Conservation (phyloP, 2,888 invertebrate genomes). For the Keiferia lycopersicella region DNA sequence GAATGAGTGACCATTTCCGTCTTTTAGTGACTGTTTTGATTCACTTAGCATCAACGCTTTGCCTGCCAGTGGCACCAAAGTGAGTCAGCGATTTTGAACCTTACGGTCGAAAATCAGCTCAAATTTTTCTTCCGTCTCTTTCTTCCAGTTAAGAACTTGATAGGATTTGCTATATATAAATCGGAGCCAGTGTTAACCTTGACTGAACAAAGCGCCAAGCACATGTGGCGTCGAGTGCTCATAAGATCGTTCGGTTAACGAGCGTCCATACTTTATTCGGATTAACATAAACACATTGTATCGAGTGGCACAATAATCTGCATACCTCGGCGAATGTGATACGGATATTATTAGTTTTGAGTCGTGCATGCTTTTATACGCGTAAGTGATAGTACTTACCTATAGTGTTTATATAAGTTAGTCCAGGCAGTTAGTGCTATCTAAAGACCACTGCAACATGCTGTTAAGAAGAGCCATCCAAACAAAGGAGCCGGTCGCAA, state of each 20-base stretch:
- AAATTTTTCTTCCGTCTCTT: too few species aligned
- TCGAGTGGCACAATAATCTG: constrained; percentile 9
- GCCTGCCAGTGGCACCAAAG: too few species aligned
- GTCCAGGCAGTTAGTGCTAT: neutral
- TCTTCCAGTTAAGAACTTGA: too few species aligned
- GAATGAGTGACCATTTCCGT: too few species aligned
- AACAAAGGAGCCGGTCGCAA: constrained; percentile 32
- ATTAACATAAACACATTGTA: constrained; percentile 31
- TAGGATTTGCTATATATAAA: too few species aligned
- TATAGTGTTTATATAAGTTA: neutral
- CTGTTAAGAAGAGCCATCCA: neutral
- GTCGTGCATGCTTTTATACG: neutral
- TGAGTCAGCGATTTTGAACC: too few species aligned
- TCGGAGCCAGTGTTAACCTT: constrained; percentile 45
- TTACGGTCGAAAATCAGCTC: too few species aligned
- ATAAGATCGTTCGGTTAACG: constrained; percentile 32
- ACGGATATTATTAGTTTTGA: neutral
- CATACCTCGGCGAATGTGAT: neutral
- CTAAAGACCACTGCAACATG: neutral
- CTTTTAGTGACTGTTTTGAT: too few species aligned
- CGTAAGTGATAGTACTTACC: neutral
- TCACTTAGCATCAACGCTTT: too few species aligned
- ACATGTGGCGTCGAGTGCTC: constrained; percentile 51
- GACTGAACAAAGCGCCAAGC: constrained; percentile 53
- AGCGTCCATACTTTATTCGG: constrained; percentile 39